These are phyloP conservation scores for Scylla paramamosain DNA, from an alignment of 1,140 invertebrate genomes.

Conservation along the genomic window DNA sequence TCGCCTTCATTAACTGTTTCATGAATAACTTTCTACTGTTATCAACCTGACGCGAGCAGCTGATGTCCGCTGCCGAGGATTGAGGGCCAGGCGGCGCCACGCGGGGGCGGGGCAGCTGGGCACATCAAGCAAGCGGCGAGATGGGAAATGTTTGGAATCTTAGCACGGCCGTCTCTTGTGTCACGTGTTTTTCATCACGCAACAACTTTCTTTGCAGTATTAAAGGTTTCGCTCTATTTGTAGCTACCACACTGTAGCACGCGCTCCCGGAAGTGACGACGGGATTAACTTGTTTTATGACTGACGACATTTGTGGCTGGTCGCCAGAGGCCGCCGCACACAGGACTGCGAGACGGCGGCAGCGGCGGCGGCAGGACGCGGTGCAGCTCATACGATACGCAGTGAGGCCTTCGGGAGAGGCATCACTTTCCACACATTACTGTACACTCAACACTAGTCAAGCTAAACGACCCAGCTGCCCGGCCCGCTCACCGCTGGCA, in stretches of 20 bases:
- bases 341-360: neutral
- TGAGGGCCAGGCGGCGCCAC: neutral
- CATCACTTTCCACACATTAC: conserved; percentile 59
- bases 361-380: neutral
- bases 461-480: conserved; percentile 51
- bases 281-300: neutral
- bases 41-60: conserved; percentile 26
- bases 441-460: conserved; percentile 28
- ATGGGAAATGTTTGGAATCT: conserved; percentile 50
- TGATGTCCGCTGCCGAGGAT: neutral
- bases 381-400: conserved; percentile 28
- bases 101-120: neutral
- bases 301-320: no score
- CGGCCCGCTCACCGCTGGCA: neutral
- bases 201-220: conserved; percentile 29
- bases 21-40: conserved; percentile 52
- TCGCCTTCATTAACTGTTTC: conserved; percentile 55
- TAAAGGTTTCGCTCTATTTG: conserved; percentile 37
- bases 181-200: conserved; percentile 57
- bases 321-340: neutral
- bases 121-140: neutral
- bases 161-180: neutral
- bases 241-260: conserved; percentile 36
- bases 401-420: conserved; percentile 25
- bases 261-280: neutral